A percentile compares a stretch with the other conserved stretches of the same genome.
Conservation (phyloP, 2,888 invertebrate genomes). For the Ornithoptera alexandrae region DNA sequence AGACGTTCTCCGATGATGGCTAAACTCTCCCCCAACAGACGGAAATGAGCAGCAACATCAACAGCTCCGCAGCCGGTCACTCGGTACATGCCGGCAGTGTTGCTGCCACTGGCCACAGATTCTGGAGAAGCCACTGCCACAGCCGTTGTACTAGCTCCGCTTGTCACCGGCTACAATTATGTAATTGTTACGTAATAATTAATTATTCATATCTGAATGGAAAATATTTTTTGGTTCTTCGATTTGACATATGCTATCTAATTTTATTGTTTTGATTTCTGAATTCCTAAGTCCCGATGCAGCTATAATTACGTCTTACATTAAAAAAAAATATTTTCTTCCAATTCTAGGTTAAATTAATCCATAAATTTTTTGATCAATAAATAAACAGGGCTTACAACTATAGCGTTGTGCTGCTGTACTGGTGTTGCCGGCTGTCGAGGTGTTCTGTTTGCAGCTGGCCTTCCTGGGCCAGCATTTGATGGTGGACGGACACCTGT, state of each 20-base stretch:
- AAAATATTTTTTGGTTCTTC: too few species aligned
- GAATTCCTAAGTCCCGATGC: too few species aligned
- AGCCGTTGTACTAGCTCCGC: slow-evolving; percentile 1
- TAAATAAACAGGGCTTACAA: slow-evolving; percentile 41
- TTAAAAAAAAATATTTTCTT: too few species aligned
- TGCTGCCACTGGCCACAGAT: slow-evolving; percentile 17
- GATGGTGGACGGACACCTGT: slow-evolving; percentile 43
- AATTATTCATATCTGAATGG: too few species aligned
- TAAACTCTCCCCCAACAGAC: slow-evolving; percentile 94
- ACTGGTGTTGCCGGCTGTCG: slow-evolving; percentile 42
- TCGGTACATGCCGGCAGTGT: slow-evolving; percentile 72
- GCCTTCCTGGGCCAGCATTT: slow-evolving; percentile 55
- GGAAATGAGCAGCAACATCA: slow-evolving; percentile 95
- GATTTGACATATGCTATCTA: too few species aligned
- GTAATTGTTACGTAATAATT: not conserved
- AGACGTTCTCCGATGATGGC: slow-evolving; percentile 95
- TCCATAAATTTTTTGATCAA: too few species aligned
- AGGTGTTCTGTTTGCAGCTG: slow-evolving; percentile 42
- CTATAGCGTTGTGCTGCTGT: slow-evolving; percentile 49
- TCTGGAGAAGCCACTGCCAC: not conserved
- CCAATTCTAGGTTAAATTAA: too few species aligned
- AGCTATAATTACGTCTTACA: too few species aligned
- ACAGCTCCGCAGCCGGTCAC: slow-evolving; percentile 88
- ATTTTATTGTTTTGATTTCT: too few species aligned
- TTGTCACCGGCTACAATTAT: slow-evolving; percentile 36